Evolutionary conservation across 23 tunicate genomes (phyloP), one percentile per base, ranked within the genome.

Genomic region (Clavelina lepadiformis): DNA sequence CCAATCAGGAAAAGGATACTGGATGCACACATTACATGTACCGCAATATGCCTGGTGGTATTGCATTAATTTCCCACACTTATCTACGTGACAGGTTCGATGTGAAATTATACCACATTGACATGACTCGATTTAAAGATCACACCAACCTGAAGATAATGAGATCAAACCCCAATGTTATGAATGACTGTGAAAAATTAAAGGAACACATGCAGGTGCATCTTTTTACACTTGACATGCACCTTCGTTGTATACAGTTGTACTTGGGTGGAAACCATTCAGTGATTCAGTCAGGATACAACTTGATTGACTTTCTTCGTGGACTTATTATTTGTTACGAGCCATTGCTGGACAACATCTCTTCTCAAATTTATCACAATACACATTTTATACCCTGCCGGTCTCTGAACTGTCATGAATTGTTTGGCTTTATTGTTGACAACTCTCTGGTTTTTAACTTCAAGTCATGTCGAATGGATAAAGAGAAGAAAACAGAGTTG

Each of bases 161-260:
- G 44, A 68, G 59, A 45, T 24, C 45, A 2, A 55, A 58, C 33
- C 20, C 35, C 2, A 56, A 57, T 35, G 68, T 78, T 57, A 25
- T 68, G 3, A 53, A 47, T 32, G 65, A 68, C 29, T 68, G 76
- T 55, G 76, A 78, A 32, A 78, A 68, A 33, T 45, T 77, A 8
- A 60, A 86, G 69, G 73, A 67, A 32, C 29, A 56, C 38, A n/a
- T 82, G 27, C 41, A 65, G 25, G 75, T 70, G 1, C 85, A 86
- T 50, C 38, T 36, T 5, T 57, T 72, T 33, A 38, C 78, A 44
- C 65, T 70, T 22, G 83, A 77, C 29, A 58, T 78, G 25, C 95
- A 86, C 36, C 36, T 86, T 20, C 22, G 58, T 25, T 75, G 51
- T 31, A 27, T 83, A 1, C 91, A 83, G 28, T 35, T 59, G 71